These are phyloP conservation scores for Ceratotherium simum DNA, from an alignment of 2,113 vertebrate genomes.

Conservation along the genomic window DNA sequence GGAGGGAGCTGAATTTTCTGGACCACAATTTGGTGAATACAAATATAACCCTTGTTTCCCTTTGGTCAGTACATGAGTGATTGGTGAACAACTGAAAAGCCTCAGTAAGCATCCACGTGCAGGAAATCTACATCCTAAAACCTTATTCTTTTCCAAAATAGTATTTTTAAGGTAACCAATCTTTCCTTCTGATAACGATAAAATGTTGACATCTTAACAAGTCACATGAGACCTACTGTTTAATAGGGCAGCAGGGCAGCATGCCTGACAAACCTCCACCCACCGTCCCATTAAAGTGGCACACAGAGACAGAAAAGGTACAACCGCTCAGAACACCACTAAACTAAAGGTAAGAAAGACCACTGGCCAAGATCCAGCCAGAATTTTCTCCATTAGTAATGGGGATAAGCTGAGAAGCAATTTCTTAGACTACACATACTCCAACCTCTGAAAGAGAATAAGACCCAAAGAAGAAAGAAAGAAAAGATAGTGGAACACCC, in stretches of 20 bases:
- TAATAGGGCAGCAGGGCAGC: not conserved
- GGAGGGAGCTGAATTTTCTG: not conserved
- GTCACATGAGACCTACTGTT: not conserved
- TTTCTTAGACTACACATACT: not conserved
- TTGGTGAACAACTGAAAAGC: not conserved
- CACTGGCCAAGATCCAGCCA: not conserved
- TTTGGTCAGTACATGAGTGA: not conserved
- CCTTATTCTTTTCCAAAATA: conserved; percentile 32
- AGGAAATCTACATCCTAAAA: not conserved
- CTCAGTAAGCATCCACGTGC: not conserved
- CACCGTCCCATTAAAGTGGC: not conserved
- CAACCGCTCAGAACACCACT: too few relatives aligned
- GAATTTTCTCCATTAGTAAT: not conserved
- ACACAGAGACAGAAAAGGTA: not conserved
- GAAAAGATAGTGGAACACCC: not conserved
- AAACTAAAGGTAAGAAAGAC: not conserved
- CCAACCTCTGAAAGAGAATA: not conserved
- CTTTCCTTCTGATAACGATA: not conserved
- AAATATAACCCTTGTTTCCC: not conserved
- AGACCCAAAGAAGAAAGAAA: not conserved
- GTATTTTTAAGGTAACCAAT: not conserved
- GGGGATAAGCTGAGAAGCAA: not conserved
- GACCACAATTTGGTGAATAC: not conserved
- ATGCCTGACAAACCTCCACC: not conserved
- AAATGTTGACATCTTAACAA: not conserved